Percentiles rank a stretch among this genome's conserved stretches.
Evolutionary conservation across 1,140 invertebrate genomes (phyloP).

Genomic region (Drosophila eugracilis): DNA sequence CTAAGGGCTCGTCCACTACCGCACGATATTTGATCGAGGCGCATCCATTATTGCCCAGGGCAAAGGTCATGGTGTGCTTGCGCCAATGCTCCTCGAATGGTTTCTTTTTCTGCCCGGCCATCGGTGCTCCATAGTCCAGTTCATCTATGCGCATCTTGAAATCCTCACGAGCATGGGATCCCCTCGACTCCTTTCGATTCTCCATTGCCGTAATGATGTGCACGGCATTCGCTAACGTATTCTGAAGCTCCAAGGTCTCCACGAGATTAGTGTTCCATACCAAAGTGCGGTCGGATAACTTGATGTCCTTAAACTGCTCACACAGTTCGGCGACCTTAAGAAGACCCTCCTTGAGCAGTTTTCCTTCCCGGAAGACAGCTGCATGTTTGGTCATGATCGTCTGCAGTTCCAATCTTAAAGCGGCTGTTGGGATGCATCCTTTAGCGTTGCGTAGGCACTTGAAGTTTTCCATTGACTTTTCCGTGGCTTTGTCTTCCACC

Average conservation of each 20-base stretch:
- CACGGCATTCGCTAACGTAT: conserved; percentile 96
- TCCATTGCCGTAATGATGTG: conserved; percentile 96
- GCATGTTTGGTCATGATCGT: conserved; percentile 99
- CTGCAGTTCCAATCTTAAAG: conserved; percentile 95
- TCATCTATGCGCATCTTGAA: conserved; percentile 96
- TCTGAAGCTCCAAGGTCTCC: conserved; percentile 98
- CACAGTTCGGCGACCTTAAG: conserved; percentile 87
- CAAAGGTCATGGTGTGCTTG: conserved; percentile 94
- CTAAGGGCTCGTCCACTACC: conserved; percentile 95
- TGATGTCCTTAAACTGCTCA: conserved; percentile 87
- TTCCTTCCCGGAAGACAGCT: conserved; percentile 97
- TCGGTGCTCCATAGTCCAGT: conserved; percentile 83
- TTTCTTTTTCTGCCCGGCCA: conserved; percentile 89
- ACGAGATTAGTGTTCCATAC: conserved; percentile 99
- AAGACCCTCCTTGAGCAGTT: conserved; percentile 93
- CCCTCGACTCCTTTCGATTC: conserved; percentile 97
- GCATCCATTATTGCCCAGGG: conserved; percentile 90
- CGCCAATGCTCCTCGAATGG: conserved; percentile 95
- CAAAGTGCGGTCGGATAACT: conserved; percentile 87
- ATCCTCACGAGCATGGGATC: conserved; percentile 98
- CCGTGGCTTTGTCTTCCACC: conserved; percentile 92
- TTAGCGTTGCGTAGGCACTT: conserved; percentile 92
- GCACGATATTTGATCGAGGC: conserved; percentile 93
- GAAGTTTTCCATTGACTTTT: conserved; percentile 95
- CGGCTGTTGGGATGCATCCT: conserved; percentile 92